Evolutionary conservation across 2,113 vertebrate species (phyloP), one percentile per base, ranked within the genome.

Genomic region (Pelobates fuscus): DNA sequence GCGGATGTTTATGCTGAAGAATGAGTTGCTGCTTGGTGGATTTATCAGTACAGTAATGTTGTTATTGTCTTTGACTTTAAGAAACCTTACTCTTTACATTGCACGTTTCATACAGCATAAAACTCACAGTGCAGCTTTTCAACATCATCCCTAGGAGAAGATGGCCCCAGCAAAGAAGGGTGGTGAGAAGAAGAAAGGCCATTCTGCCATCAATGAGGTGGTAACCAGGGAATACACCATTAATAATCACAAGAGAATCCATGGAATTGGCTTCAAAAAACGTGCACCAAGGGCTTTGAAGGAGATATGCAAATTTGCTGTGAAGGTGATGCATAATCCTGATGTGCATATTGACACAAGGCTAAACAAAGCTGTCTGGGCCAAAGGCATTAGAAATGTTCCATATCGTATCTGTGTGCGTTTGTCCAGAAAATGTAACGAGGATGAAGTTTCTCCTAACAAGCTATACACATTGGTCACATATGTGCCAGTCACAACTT

Each of bases 101-200:
- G n/a, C n/a, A n/a, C n/a, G n/a, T n/a, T n/a, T n/a, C n/a, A n/a
- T n/a, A n/a, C n/a, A n/a, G n/a, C n/a, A n/a, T n/a, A n/a, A n/a
- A n/a, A n/a, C n/a, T 32, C 30, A 10, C 5, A 49, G 3, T 49
- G 18, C 14, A 87, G 83, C 84, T 94, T 93, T 94, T 82, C 71
- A 77, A 23, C 57, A 70, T 41, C 70, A 1, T n/a, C 58, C 63
- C 20, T 18, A 58, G 62, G 79, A 71, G 25, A 92, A 93, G 86
- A 99, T 99, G 97, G 95, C 97, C 82, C 97, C 97, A 2, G 95
- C 93, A 1, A 99, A 98, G 92, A 98, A 98, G 79, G 95, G 96
- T 81, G 90, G 93, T 0, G 96, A 99, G 88, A 99, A 98, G 82
- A 99, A 98, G 85, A 99, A 98, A 86, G 96, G 96, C 2, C 96